phyloP scores from a whole-genome alignment of 2,797 vertebrate species.

The Yasuhikotakia modesta region DNA sequence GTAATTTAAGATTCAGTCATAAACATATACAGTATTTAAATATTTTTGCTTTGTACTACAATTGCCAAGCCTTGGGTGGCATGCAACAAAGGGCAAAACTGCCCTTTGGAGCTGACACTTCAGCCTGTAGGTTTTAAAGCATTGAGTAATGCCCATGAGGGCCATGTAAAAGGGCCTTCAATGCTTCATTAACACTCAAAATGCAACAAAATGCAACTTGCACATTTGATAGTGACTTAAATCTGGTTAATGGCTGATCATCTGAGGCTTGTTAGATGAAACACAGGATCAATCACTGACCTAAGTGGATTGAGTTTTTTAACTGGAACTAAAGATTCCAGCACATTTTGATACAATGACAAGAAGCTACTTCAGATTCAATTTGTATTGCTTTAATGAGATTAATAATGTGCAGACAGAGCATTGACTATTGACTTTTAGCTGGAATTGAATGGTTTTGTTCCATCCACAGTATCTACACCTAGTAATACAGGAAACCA shows the following conservation, averaged over 20 bases:
- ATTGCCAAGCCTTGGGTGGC: neutral
- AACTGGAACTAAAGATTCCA: constrained; percentile 34
- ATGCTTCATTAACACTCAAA: neutral
- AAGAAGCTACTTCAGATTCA: constrained; percentile 22
- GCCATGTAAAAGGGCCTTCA: neutral
- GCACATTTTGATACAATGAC: constrained; percentile 6
- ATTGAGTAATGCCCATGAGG: neutral
- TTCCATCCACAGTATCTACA: neutral
- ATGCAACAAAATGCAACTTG: neutral
- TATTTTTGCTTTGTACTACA: too few relatives aligned
- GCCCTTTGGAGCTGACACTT: neutral
- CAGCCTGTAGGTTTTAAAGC: too few relatives aligned
- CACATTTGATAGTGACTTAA: constrained; percentile 27
- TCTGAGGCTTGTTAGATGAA: constrained; percentile 37
- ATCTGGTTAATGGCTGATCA: constrained; percentile 40
- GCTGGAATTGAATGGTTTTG: constrained; percentile 1
- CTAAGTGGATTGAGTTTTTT: constrained; percentile 35
- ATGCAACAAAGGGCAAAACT: neutral
- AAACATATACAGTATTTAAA: too few relatives aligned
- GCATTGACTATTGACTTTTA: constrained; percentile 3
- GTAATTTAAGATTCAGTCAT: too few relatives aligned
- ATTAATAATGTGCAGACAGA: constrained; percentile 14
- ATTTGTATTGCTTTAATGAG: constrained; percentile 25
- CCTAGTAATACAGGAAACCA: neutral
- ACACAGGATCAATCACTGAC: constrained; percentile 43